These are phyloP conservation scores for Nemapogon koenigi DNA, from an alignment of 2,888 invertebrate genomes.

Conservation along the genomic window DNA sequence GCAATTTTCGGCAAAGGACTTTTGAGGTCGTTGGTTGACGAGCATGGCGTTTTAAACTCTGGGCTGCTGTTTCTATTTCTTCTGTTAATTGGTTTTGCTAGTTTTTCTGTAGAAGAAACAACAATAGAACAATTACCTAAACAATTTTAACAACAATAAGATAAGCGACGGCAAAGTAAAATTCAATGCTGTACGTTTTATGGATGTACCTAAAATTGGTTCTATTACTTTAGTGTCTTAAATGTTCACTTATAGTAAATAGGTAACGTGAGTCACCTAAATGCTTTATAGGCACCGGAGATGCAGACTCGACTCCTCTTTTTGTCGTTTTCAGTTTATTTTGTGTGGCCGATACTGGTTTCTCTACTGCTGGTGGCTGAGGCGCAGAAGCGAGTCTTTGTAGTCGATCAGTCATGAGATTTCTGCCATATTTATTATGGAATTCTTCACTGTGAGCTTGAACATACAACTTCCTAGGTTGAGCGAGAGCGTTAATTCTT, in stretches of 20 bases:
- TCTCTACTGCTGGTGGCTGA: conserved; percentile 7
- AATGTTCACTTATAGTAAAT: too few relatives aligned
- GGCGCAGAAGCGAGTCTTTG: conserved; percentile 25
- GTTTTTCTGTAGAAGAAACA: background rate
- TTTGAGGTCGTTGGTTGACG: too few relatives aligned
- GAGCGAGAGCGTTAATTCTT: conserved; percentile 41
- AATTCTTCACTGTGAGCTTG: conserved; percentile 39
- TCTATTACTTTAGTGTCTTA: too few relatives aligned
- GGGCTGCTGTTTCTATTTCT: background rate
- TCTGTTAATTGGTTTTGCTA: background rate
- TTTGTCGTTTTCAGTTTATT: background rate
- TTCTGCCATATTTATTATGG: conserved; percentile 31
- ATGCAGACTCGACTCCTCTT: background rate
- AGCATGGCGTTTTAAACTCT: background rate
- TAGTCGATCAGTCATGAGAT: conserved; percentile 27
- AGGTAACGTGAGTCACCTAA: too few relatives aligned
- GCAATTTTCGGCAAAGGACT: background rate
- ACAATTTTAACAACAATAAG: too few relatives aligned
- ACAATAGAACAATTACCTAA: too few relatives aligned
- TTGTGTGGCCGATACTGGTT: background rate
- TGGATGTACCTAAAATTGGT: too few relatives aligned
- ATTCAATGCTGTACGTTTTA: too few relatives aligned
- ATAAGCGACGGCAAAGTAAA: too few relatives aligned
- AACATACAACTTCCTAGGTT: conserved; percentile 41
- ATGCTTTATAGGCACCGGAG: background rate